Evolutionary conservation across 1,140 invertebrate species (phyloP), one percentile per base, ranked within the genome.

Genomic region (Procambarus clarkii): DNA sequence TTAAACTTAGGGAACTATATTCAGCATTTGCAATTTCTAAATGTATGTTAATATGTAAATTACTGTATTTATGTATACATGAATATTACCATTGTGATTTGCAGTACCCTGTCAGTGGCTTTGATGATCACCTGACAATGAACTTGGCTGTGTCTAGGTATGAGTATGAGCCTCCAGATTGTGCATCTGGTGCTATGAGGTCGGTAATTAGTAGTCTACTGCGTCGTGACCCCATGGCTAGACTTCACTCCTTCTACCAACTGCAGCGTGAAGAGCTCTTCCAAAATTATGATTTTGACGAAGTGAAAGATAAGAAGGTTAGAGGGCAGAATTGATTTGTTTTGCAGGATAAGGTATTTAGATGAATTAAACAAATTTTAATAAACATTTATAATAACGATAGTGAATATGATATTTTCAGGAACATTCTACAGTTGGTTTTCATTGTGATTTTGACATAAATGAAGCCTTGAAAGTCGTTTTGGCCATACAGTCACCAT

Each of bases 81-180:
- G 8, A 21, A 7, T 74, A 34, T 74, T 34, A 34, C 34, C 34
- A 34, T 74, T 74, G 60, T 13, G 13, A 64, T 21, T 74, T 60
- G 50, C 88, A 90, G 88, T 90, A 90, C 54, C 88, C 88, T 9
- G 50, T 90, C 18, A 90, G 88, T 90, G 88, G 88, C 48, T 90
- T 77, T 24, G 88, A 90, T 69, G 88, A 90, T 74, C 88, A 90
- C 34, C 74, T 85, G 60, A 85, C 88, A 24, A 90, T 90, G 88
- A 84, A 60, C 45, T 21, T 84, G 81, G 88, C 88, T n/a, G 81
- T 90, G 71, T 54, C 88, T 3, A 83, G 77, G 81, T 83, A 60
- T 45, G 80, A 90, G 7, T 90, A 85, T 64, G 88, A 84, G 54
- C 80, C 81, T 18, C 88, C 88, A 78, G 88, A 90, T 18, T 78